Evolutionary conservation across 2,888 invertebrate genomes (phyloP).

Genomic region (Byasa hedistus): DNA sequence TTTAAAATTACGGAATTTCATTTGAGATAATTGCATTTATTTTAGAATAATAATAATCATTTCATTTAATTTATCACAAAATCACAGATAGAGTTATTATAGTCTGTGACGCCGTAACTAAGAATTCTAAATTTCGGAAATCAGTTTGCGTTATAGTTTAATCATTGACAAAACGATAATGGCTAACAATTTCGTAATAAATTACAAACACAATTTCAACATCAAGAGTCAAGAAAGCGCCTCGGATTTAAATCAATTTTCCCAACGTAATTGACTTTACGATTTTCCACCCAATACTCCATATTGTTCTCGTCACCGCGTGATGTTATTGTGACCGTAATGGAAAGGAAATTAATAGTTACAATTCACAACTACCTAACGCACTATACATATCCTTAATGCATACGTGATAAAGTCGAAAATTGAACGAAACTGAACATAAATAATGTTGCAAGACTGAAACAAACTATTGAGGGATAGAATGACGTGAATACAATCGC

Average conservation of each 20-base stretch:
- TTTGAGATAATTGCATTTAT: too few species aligned
- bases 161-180: background rate
- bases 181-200: background rate
- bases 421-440: constrained; percentile 32
- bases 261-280: constrained; percentile 57
- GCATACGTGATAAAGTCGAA: constrained; percentile 34
- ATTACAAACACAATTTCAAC: constrained; percentile 11
- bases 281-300: constrained; percentile 63
- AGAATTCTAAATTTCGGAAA: background rate
- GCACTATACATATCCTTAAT: constrained; percentile 33
- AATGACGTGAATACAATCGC: constrained; percentile 45
- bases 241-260: constrained; percentile 36
- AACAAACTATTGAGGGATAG: constrained; percentile 50
- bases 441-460: constrained; percentile 33
- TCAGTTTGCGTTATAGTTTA: background rate
- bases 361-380: constrained; percentile 44
- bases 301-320: constrained; percentile 63
- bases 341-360: constrained; percentile 74
- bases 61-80: too few species aligned
- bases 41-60: too few species aligned
- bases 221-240: constrained; percentile 19
- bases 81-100: too few species aligned
- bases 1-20: too few species aligned
- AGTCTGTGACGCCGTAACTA: too few species aligned
- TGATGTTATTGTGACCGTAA: constrained; percentile 68